A percentile compares a stretch with the other conserved stretches of the same genome.
These are phyloP conservation scores for Omphaloscelis lunosa DNA, from an alignment of 2,888 invertebrate genomes.

Conservation along the genomic window DNA sequence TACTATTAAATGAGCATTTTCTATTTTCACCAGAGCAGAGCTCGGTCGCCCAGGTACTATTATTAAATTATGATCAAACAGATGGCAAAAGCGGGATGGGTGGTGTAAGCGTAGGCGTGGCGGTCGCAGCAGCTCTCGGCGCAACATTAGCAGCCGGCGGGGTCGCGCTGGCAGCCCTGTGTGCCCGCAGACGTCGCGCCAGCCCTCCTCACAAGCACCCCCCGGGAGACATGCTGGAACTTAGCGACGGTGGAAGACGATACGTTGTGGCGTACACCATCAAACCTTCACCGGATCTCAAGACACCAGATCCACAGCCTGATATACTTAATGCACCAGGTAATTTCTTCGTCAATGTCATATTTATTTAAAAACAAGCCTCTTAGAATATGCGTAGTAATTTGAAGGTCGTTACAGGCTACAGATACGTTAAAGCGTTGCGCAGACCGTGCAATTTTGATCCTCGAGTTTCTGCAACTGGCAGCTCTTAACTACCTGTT, in stretches of 20 bases:
- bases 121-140: conserved; percentile 84
- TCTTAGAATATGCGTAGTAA: background rate
- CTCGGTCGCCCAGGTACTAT: too few relatives aligned
- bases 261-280: conserved; percentile 96
- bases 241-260: conserved; percentile 94
- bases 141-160: conserved; percentile 82
- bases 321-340: conserved; percentile 95
- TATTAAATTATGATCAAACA: conserved; percentile 71
- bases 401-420: background rate
- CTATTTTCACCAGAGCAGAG: too few relatives aligned
- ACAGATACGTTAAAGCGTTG: background rate
- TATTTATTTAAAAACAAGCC: background rate
- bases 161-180: conserved; percentile 80
- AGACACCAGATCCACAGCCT: conserved; percentile 93
- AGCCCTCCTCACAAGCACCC: conserved; percentile 86
- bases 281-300: conserved; percentile 91
- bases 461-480: background rate
- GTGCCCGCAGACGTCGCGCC: conserved; percentile 80
- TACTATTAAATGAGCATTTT: too few relatives aligned
- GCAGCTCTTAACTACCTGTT: background rate
- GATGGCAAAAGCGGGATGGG: conserved; percentile 93
- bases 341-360: conserved; percentile 61
- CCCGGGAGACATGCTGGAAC: conserved; percentile 91
- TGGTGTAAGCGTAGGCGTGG: conserved; percentile 93
- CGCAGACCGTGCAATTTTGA: background rate